Evolutionary conservation across 2,797 vertebrate species (phyloP).

Genomic region (Gymnoscopelus braueri): DNA sequence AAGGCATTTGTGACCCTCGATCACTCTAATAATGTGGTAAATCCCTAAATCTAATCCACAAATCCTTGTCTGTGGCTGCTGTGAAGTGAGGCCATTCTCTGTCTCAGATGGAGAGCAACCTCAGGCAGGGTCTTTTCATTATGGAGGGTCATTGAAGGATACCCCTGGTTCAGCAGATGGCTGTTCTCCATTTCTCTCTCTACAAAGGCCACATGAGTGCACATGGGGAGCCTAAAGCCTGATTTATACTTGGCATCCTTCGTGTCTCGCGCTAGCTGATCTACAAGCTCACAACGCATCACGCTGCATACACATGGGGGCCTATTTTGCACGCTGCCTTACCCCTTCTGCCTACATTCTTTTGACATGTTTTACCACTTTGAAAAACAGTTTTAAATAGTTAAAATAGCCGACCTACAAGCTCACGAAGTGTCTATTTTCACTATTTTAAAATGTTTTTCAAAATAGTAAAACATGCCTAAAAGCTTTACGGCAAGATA

Average conservation of each 20-base stretch:
- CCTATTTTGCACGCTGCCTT: too few relatives aligned
- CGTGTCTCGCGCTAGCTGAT: too few relatives aligned
- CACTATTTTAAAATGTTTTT: too few relatives aligned
- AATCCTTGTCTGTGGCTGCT: conserved; percentile 40
- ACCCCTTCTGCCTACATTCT: too few relatives aligned
- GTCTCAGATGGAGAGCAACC: conserved; percentile 7
- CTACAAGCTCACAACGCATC: too few relatives aligned
- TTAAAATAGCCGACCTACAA: too few relatives aligned
- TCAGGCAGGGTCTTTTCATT: neutral
- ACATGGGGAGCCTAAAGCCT: neutral
- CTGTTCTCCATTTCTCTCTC: conserved; percentile 11
- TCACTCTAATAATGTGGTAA: conserved; percentile 47
- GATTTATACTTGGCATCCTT: conserved; percentile 1
- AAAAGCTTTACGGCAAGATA: too few relatives aligned
- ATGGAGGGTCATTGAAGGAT: conserved; percentile 1
- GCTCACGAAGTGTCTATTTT: too few relatives aligned
- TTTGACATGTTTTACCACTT: too few relatives aligned
- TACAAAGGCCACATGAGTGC: conserved; percentile 1
- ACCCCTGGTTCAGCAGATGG: conserved; percentile 2
- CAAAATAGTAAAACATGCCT: too few relatives aligned
- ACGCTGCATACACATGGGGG: too few relatives aligned
- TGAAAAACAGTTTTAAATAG: too few relatives aligned
- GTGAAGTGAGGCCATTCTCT: conserved; percentile 10
- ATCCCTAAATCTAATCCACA: conserved; percentile 55
- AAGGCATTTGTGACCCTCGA: conserved; percentile 39